A percentile compares a stretch with the other conserved stretches of the same genome.
Evolutionary conservation across 2,113 vertebrate species (phyloP).

Genomic region (Macrotus californicus): DNA sequence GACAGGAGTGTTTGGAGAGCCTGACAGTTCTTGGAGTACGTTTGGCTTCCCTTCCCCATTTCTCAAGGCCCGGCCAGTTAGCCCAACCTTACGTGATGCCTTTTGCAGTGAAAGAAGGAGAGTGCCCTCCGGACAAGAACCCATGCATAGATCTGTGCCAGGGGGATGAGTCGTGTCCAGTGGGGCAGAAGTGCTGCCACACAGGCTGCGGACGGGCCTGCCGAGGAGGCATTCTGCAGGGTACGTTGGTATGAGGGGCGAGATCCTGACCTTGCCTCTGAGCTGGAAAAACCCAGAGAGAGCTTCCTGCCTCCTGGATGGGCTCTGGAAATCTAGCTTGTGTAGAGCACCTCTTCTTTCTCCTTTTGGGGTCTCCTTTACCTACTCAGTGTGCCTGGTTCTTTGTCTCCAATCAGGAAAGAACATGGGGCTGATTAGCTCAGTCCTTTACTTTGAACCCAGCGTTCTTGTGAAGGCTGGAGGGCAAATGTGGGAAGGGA

Average conservation of each 20-base stretch:
- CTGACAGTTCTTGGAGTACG: not conserved
- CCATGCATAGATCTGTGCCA: conserved; percentile 13
- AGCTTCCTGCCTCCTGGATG: not conserved
- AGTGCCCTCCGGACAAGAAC: not conserved
- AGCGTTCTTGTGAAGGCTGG: not conserved
- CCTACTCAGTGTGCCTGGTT: not conserved
- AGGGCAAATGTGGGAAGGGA: not conserved
- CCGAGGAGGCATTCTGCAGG: not conserved
- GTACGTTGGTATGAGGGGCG: not conserved
- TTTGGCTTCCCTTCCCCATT: not conserved
- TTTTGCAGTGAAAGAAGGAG: conserved; percentile 56
- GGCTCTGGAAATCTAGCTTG: not conserved
- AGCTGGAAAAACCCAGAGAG: not conserved
- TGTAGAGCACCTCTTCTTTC: not conserved
- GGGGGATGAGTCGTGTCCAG: not conserved
- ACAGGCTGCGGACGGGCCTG: not conserved
- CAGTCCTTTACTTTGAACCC: not conserved
- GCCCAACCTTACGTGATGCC: not conserved
- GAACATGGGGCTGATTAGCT: not conserved
- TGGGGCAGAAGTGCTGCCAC: conserved; percentile 4
- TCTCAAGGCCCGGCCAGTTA: not conserved
- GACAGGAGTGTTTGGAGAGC: not conserved
- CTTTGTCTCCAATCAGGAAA: not conserved
- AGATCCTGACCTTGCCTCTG: not conserved
- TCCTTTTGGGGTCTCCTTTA: not conserved